Conservation (phyloP, 1,140 invertebrate genomes). For the Magallana gigas region DNA sequence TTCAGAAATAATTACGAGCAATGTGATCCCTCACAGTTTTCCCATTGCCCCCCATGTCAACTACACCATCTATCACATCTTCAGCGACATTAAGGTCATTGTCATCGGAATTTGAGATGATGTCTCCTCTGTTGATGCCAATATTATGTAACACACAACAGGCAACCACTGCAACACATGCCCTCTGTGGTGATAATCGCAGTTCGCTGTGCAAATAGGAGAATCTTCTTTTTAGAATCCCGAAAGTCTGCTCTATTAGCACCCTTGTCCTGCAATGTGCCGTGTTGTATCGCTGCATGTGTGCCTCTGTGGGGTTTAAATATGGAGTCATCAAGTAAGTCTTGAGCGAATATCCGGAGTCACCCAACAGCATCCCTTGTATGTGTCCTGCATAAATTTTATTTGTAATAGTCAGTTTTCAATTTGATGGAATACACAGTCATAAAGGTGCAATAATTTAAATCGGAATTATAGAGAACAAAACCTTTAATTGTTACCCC, state of each 20-base stretch:
- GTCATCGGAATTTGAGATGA: not conserved
- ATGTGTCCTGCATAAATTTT: not conserved
- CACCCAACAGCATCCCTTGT: not conserved
- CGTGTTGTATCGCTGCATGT: not conserved
- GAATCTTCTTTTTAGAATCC: not conserved
- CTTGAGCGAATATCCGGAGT: not conserved
- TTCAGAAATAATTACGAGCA: conserved; percentile 11
- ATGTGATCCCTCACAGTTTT: not conserved
- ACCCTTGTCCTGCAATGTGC: conserved; percentile 2
- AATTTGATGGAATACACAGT: no score
- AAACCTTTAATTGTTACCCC: no score
- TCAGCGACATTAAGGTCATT: not conserved
- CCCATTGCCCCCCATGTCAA: not conserved
- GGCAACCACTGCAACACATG: not conserved
- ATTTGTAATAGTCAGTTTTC: no score
- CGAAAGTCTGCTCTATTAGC: conserved; percentile 7
- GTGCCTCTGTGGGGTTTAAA: no score
- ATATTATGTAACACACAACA: conserved; percentile 18
- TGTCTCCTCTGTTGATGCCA: not conserved
- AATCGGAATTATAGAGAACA: no score
- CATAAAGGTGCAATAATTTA: no score
- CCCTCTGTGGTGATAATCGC: not conserved
- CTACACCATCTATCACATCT: not conserved
- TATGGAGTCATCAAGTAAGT: no score
- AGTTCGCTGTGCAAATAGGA: not conserved